Conservation (phyloP, 2,113 vertebrate genomes). For the Spea bombifrons region DNA sequence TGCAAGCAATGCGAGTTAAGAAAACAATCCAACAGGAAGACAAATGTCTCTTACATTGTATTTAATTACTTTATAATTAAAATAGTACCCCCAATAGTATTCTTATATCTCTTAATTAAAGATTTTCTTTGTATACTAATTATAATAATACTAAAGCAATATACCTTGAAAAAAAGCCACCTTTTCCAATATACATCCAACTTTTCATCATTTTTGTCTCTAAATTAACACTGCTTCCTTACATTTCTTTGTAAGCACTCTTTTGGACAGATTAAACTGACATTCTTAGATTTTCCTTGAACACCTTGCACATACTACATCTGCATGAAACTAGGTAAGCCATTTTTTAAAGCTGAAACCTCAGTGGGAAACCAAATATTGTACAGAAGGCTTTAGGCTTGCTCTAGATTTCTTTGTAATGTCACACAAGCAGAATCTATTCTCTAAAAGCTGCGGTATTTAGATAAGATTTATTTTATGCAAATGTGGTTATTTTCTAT, state of each 20-base stretch:
- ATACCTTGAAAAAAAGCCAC: no score
- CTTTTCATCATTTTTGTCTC: no score
- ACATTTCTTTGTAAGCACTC: neutral
- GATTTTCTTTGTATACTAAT: no score
- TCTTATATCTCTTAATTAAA: no score
- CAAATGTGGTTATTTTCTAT: slow-evolving; percentile 39
- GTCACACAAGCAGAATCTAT: slow-evolving; percentile 6
- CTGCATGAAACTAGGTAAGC: neutral
- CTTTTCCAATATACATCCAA: no score
- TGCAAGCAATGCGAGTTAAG: no score
- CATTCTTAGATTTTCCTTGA: neutral
- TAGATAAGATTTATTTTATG: slow-evolving; percentile 45
- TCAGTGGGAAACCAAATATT: slow-evolving; percentile 10
- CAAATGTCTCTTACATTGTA: no score
- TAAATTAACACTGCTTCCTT: no score
- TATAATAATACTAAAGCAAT: no score
- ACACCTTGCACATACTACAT: neutral
- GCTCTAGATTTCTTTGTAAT: slow-evolving; percentile 18
- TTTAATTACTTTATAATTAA: no score
- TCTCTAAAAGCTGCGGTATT: slow-evolving; percentile 35
- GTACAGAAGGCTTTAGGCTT: slow-evolving; percentile 16
- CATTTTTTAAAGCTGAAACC: slow-evolving; percentile 12
- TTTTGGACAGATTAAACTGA: neutral
- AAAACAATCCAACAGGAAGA: no score
- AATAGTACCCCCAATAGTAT: no score